Base-by-base conservation (phyloP, 1,140 invertebrate species). In the Tetramorium parvispinum region DNA sequence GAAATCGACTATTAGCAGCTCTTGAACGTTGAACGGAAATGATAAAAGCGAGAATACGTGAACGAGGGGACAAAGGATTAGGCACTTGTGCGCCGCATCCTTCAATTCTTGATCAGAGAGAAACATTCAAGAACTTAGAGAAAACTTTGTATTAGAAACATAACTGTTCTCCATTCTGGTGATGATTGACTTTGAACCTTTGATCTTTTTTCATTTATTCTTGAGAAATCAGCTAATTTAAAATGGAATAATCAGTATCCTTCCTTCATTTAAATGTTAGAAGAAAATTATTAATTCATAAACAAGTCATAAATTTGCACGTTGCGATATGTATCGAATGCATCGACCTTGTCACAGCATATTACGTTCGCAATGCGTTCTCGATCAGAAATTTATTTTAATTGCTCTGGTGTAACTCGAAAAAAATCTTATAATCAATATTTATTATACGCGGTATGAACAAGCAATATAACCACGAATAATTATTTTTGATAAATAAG, bases 311-410 rank as follows among this genome's bases (percentile, higher is more conserved):
- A 32, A 32, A 32, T 32, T 32, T 32, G 21, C 18, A 32, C 3
- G 43, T 57, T 75, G 37, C 10, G 0, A 57, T 40, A 16, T 16
- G 27, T 10, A 37, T 37, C 3, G 13, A 5, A 40, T 27, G 53
- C 57, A 10, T 32, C 32, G 32, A 49, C 65, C 18, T 3, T 4
- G 43, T 77, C 24, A 55, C 10, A 21, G 18, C 0, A 10, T 78
- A 65, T 65, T 49, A 51, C 21, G 18, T 10, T 18, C 6, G 16
- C 21, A 71, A 27, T 18, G 16, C 16, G 7, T 16, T 32, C 8
- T 4, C 11, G 8, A 11, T 11, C 18, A 55, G 4, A 57, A 27
- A 76, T 61, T 76, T 78, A 78, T 65, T 78, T 78, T 65, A 65
- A 46, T 21, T 65, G 11, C 13, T 46, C 24, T 18, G 18, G 5